Evolutionary conservation across 2,888 invertebrate species (phyloP).

Genomic region (Ptychoptera contaminata): DNA sequence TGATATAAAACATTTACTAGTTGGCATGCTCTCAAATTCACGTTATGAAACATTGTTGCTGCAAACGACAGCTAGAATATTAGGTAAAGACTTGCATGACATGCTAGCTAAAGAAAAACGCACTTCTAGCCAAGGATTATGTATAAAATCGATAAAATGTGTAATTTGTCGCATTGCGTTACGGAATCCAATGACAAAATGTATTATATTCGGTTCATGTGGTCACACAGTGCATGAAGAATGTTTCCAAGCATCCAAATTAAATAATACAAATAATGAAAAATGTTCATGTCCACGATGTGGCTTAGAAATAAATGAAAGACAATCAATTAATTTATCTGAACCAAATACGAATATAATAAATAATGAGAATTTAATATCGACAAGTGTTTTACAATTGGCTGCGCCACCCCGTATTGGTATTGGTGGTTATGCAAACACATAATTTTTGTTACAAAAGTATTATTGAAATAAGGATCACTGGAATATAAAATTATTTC

Average conservation of each 20-base stretch:
- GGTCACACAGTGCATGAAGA: conserved; percentile 26
- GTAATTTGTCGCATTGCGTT: conserved; percentile 24
- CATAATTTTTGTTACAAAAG: too few relatives aligned
- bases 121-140: conserved; percentile 23
- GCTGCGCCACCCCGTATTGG: conserved; percentile 25
- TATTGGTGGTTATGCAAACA: background rate
- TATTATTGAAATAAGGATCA: too few relatives aligned
- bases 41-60: conserved; percentile 58
- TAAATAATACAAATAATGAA: conserved; percentile 6
- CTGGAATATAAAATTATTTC: too few relatives aligned
- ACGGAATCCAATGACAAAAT: conserved; percentile 12
- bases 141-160: conserved; percentile 27
- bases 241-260: conserved; percentile 14
- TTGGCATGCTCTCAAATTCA: conserved; percentile 60
- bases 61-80: conserved; percentile 45
- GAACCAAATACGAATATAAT: conserved; percentile 19
- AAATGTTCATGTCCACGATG: conserved; percentile 23
- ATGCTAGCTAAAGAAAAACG: conserved; percentile 21
- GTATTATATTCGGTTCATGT: conserved; percentile 23
- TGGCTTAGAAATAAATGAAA: conserved; percentile 13
- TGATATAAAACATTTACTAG: conserved; percentile 40
- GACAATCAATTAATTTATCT: conserved; percentile 17
- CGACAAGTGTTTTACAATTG: conserved; percentile 18
- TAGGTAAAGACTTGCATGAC: conserved; percentile 52
- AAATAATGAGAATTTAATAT: conserved; percentile 14